phyloP scores from a whole-genome alignment of 2,113 vertebrate species.

The Coracopsis vasa region DNA sequence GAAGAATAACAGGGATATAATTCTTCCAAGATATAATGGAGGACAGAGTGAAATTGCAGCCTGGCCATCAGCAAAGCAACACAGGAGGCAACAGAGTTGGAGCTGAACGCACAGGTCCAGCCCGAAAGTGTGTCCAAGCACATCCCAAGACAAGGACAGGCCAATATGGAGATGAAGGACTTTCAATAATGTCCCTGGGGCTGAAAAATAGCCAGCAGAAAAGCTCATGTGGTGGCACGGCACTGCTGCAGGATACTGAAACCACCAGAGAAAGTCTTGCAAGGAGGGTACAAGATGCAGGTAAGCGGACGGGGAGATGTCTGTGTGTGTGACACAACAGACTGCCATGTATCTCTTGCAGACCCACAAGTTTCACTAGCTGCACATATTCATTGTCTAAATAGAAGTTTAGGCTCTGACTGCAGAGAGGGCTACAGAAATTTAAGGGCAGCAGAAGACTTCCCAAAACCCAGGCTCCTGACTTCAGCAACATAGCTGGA shows the following conservation, averaged over 20 bases:
- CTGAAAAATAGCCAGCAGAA: background rate
- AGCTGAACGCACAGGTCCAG: background rate
- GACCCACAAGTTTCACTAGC: background rate
- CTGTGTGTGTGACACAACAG: background rate
- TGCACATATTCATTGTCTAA: background rate
- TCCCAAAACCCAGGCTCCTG: background rate
- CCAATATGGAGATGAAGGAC: background rate
- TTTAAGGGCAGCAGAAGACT: background rate
- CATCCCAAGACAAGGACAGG: background rate
- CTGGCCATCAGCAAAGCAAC: background rate
- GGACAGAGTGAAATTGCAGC: background rate
- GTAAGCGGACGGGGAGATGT: background rate
- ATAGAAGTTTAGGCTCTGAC: background rate
- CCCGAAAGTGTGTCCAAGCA: fast-evolving
- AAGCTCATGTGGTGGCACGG: background rate
- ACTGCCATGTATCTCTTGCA: background rate
- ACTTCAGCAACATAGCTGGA: background rate
- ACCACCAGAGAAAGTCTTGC: background rate
- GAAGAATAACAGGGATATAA: background rate
- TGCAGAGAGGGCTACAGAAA: background rate
- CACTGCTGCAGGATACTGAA: background rate
- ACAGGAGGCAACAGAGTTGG: background rate
- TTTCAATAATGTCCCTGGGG: background rate
- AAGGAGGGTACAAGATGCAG: background rate
- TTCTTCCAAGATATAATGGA: background rate